Evolutionary conservation across 2,888 invertebrate genomes (phyloP), one percentile per base, ranked within the genome.

Genomic region (Brachynemurus nebulosus): DNA sequence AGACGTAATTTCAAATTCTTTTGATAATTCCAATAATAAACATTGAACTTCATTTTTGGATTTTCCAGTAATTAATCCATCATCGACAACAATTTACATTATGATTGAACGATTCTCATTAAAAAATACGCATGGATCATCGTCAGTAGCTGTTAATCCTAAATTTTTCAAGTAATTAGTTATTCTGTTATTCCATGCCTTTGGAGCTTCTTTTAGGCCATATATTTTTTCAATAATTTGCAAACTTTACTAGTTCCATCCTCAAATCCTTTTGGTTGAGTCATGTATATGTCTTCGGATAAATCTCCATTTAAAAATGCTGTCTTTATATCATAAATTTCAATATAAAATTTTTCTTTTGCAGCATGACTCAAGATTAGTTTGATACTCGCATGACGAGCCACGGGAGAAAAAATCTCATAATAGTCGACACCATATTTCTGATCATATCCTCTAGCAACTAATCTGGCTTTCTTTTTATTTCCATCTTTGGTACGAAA

Each of bases 321-420:
- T 23, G 23, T 23, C 9, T 23, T 23, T 23, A 23, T 23, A 23
- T 23, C 23, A 23, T 7, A 23, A 23, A 9, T 23, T 23, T 23
- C 23, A 23, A 23, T 23, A 23, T 23, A 9, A 9, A 23, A 23
- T 7, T 23, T 23, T 9, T 23, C 9, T 23, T 23, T 6, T 7
- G 6, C 9, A 7, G 23, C 23, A 23, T 23, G 6, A 23, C 23
- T 23, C 23, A 23, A 23, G 9, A 23, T 23, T 9, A 23, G 9
- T 23, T 23, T 23, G 9, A 23, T 23, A 9, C 23, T 23, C 9
- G 40, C 44, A 45, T 52, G 47, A 30, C 50, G 44, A 42, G 51
- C 52, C 7, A 53, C 53, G 12, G 53, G 52, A 45, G 47, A 47
- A 40, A 54, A 53, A 4, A 48, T 50, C 44, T 51, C 46, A 17